Conservation (phyloP, 2,888 invertebrate genomes). For the Esperia sulphurella region DNA sequence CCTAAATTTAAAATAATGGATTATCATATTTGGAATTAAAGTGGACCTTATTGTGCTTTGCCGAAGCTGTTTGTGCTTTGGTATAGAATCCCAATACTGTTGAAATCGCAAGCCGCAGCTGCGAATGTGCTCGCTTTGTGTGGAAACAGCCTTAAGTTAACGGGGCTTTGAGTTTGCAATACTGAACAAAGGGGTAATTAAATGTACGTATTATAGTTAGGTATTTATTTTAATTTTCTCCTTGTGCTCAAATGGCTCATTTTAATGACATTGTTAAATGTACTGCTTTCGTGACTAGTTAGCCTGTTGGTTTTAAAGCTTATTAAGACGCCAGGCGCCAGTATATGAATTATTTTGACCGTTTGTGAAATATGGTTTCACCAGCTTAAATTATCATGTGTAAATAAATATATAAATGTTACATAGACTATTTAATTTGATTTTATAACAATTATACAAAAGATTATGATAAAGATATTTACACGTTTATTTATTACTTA, state of each 20-base stretch:
- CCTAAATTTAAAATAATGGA: too few relatives aligned
- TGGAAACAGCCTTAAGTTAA: not conserved
- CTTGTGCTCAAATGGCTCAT: constrained; percentile 4
- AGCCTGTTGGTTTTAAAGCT: not conserved
- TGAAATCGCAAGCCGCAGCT: not conserved
- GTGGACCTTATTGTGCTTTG: too few relatives aligned
- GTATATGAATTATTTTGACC: not conserved
- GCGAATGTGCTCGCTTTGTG: not conserved
- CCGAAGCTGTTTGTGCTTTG: not conserved
- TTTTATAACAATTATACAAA: too few relatives aligned
- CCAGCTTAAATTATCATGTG: too few relatives aligned
- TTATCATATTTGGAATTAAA: too few relatives aligned
- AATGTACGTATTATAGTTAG: not conserved
- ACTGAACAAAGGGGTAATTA: constrained; percentile 11
- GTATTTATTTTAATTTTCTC: constrained; percentile 11
- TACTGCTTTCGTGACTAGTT: not conserved
- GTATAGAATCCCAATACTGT: not conserved
- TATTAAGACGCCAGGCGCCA: not conserved
- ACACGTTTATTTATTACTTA: too few relatives aligned
- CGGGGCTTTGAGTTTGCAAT: constrained; percentile 5
- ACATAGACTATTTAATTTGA: too few relatives aligned
- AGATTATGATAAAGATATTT: too few relatives aligned
- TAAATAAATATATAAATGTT: too few relatives aligned
- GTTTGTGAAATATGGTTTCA: not conserved
- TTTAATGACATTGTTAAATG: constrained; percentile 8